Conservation (phyloP, 2,113 vertebrate species). For the Tychaedon coryphoeus region DNA sequence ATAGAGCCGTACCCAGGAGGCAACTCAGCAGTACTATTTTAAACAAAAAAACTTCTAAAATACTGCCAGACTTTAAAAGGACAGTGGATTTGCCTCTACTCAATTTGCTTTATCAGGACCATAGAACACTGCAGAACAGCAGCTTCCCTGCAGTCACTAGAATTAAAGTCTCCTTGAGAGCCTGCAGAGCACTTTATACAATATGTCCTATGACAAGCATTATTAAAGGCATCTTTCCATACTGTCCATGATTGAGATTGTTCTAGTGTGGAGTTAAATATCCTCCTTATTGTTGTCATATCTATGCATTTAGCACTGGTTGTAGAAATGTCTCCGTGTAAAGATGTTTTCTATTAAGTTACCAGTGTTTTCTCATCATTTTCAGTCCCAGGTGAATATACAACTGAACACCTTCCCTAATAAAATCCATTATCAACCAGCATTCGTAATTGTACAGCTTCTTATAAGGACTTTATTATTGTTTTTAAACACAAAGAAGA, state of each 20-base stretch:
- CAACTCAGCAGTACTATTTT: not conserved
- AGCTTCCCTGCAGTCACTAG: not conserved
- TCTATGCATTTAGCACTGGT: not conserved
- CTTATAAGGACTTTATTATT: not conserved
- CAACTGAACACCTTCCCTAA: not conserved
- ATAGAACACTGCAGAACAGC: not conserved
- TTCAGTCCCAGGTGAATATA: not conserved
- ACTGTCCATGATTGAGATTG: not conserved
- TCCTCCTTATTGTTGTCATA: not conserved
- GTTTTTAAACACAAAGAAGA: not conserved
- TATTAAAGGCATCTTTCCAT: not conserved
- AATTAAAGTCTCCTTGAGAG: not conserved
- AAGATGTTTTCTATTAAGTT: not conserved
- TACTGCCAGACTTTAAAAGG: not conserved
- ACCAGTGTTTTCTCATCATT: not conserved
- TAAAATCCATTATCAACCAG: not conserved
- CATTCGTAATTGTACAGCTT: not conserved
- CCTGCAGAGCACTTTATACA: not conserved
- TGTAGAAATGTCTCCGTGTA: not conserved
- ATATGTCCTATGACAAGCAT: not conserved
- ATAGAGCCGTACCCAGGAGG: not conserved
- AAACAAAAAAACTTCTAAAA: not conserved
- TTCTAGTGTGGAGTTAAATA: not conserved
- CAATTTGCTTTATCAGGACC: not conserved
- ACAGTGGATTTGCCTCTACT: not conserved